Conservation (phyloP, 2,797 vertebrate genomes). For the Todus mexicanus region DNA sequence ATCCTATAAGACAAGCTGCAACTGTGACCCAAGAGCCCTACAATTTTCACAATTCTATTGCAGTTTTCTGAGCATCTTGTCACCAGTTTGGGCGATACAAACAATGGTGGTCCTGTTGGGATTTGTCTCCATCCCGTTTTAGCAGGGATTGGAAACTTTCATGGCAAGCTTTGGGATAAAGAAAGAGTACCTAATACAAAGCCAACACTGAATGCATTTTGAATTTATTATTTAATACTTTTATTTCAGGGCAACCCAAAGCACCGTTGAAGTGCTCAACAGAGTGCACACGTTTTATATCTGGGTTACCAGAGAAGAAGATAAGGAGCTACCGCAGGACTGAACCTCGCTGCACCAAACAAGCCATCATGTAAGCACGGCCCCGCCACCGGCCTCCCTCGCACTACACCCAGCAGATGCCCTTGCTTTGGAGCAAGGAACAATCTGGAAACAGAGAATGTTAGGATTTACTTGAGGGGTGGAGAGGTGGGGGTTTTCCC, state of each 20-base stretch:
- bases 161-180: not conserved
- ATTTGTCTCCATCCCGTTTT: not conserved
- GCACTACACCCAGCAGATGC: fast-evolving
- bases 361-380: not conserved
- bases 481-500: not conserved
- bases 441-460: not conserved
- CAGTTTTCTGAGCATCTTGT: not conserved
- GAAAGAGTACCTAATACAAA: not conserved
- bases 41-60: not conserved
- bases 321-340: not conserved
- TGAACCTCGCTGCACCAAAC: fast-evolving
- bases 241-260: constrained; percentile 51
- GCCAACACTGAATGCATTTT: too few relatives aligned
- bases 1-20: not conserved
- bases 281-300: fast-evolving
- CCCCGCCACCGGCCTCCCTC: not conserved
- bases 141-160: not conserved
- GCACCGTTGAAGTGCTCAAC: not conserved
- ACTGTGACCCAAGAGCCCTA: fast-evolving
- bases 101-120: not conserved
- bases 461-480: not conserved
- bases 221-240: too few relatives aligned
- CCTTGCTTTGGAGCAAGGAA: not conserved
- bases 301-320: fast-evolving
- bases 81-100: not conserved